These are phyloP conservation scores for Anticlea derivata DNA, from an alignment of 2,888 invertebrate genomes.

Conservation along the genomic window DNA sequence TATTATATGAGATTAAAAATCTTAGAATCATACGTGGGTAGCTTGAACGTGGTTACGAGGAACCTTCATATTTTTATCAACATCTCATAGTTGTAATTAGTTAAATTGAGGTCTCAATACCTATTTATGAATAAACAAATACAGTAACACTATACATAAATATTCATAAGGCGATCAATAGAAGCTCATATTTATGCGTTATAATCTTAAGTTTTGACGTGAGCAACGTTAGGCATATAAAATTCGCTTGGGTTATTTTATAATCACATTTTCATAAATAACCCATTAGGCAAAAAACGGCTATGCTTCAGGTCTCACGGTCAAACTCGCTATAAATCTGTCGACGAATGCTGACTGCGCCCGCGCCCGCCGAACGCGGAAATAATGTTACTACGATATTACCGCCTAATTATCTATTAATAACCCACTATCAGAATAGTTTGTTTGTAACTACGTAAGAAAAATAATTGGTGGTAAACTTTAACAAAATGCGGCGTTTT, in stretches of 20 bases:
- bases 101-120: conserved; percentile 53
- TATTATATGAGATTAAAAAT: neutral
- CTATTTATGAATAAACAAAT: conserved; percentile 50
- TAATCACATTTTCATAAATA: conserved; percentile 80
- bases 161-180: conserved; percentile 63
- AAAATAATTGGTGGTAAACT: conserved; percentile 3
- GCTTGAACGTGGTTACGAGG: conserved; percentile 30
- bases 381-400: conserved; percentile 47
- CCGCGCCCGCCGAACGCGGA: conserved; percentile 54
- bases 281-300: conserved; percentile 78
- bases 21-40: conserved; percentile 3
- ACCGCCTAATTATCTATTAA: conserved; percentile 64
- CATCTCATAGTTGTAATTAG: conserved; percentile 53
- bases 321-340: conserved; percentile 79
- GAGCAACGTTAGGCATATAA: conserved; percentile 61
- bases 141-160: conserved; percentile 47
- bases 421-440: conserved; percentile 53
- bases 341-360: conserved; percentile 57
- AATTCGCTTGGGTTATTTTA: conserved; percentile 69
- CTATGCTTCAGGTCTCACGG: conserved; percentile 78
- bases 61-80: conserved; percentile 45
- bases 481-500: conserved; percentile 9
- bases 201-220: conserved; percentile 60
- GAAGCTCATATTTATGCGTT: conserved; percentile 59
- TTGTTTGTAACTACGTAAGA: conserved; percentile 39